Percentiles rank a stretch among this genome's conserved stretches.
These are phyloP conservation scores for Tiaroga cobitis DNA, from an alignment of 2,797 vertebrate genomes.

Conservation along the genomic window DNA sequence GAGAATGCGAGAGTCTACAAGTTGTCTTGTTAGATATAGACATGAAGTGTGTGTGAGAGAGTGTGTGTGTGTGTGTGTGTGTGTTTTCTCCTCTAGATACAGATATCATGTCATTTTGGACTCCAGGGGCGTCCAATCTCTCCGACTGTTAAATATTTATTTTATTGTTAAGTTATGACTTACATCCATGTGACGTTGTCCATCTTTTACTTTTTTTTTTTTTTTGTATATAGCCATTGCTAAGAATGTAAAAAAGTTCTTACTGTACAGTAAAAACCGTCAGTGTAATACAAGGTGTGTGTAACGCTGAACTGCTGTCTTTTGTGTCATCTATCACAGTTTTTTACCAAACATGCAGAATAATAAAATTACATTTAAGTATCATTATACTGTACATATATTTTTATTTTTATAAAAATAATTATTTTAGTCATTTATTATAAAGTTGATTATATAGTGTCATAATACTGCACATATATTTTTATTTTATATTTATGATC, in stretches of 20 bases:
- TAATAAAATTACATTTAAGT: not conserved
- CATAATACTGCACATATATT: not conserved
- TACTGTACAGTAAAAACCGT: constrained; percentile 53
- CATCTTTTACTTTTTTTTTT: constrained; percentile 16
- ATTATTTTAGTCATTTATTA: not conserved
- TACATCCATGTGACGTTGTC: constrained; percentile 37
- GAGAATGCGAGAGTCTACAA: not conserved
- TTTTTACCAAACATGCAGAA: not conserved
- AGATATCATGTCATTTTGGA: constrained; percentile 37
- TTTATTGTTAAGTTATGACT: constrained; percentile 59
- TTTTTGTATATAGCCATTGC: constrained; percentile 51
- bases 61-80: not conserved
- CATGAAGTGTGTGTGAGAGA: too few species aligned
- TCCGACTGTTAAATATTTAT: constrained; percentile 61
- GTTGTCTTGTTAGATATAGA: not conserved
- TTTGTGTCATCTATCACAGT: not conserved
- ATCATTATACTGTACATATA: not conserved
- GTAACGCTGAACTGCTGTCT: constrained; percentile 9
- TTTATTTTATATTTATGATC: not conserved
- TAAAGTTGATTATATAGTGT: not conserved
- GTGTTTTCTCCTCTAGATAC: not conserved
- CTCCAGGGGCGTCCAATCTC: constrained; percentile 27
- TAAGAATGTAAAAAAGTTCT: constrained; percentile 57
- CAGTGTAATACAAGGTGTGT: constrained; percentile 49
- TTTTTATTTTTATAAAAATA: not conserved